Evolutionary conservation across 1,140 invertebrate genomes (phyloP).

Genomic region (Conopomorpha cramerella): DNA sequence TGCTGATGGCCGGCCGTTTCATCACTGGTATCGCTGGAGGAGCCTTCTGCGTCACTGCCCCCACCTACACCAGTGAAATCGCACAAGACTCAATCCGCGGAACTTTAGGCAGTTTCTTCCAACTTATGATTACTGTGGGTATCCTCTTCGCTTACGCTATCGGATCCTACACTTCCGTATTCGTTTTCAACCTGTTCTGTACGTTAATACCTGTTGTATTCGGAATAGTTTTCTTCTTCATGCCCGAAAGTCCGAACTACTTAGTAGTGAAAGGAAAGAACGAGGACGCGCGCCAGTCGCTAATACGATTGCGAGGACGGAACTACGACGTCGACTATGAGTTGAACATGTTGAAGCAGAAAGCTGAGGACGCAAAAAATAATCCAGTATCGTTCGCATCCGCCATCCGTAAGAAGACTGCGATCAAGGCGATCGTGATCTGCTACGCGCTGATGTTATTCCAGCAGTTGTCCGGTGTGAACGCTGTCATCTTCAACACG

Average conservation of each 20-base stretch:
- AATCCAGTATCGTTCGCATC: slow-evolving; percentile 58
- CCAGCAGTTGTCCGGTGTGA: slow-evolving; percentile 85
- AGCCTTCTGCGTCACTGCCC: slow-evolving; percentile 75
- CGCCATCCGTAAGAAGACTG: slow-evolving; percentile 64
- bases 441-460: slow-evolving; percentile 81
- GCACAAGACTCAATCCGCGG: slow-evolving; percentile 79
- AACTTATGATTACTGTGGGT: slow-evolving; percentile 76
- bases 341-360: slow-evolving; percentile 63
- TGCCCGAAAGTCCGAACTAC: slow-evolving; percentile 78
- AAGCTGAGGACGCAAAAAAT: slow-evolving; percentile 60
- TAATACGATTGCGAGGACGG: slow-evolving; percentile 68
- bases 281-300: slow-evolving; percentile 65
- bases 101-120: slow-evolving; percentile 77
- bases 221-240: slow-evolving; percentile 70
- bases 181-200: slow-evolving; percentile 69
- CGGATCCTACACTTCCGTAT: slow-evolving; percentile 64
- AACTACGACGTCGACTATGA: slow-evolving; percentile 67
- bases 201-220: slow-evolving; percentile 70
- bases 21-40: slow-evolving; percentile 76
- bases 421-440: slow-evolving; percentile 72
- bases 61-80: slow-evolving; percentile 83
- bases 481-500: slow-evolving; percentile 84
- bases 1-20: slow-evolving; percentile 75
- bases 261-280: slow-evolving; percentile 64
- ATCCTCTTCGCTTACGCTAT: slow-evolving; percentile 72